Percentiles rank a stretch among this genome's conserved stretches.
phyloP scores from a whole-genome alignment of 2,113 vertebrate species.

The Mormyrus lacerda region DNA sequence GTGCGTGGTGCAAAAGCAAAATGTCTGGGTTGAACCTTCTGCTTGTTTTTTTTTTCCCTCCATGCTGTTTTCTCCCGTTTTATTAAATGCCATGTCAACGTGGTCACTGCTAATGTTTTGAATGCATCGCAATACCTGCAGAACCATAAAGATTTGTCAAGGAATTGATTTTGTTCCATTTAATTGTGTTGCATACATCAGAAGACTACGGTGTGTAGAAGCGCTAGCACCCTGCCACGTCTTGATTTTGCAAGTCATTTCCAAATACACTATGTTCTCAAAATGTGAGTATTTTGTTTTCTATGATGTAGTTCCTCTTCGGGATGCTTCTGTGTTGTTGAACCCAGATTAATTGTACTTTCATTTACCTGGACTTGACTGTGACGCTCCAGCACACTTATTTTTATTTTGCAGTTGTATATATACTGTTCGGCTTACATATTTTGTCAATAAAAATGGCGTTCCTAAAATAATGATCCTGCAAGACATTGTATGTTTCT shows the following conservation, averaged over 20 bases:
- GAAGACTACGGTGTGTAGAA: constrained; percentile 20
- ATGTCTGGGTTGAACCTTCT: constrained; percentile 13
- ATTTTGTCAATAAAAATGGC: constrained; percentile 84
- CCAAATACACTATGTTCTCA: constrained; percentile 25
- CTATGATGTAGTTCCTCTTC: constrained; percentile 32
- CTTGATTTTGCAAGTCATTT: constrained; percentile 41
- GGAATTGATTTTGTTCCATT: constrained; percentile 21
- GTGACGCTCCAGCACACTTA: constrained; percentile 32
- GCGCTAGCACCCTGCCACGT: constrained; percentile 23
- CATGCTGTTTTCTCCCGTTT: constrained; percentile 16
- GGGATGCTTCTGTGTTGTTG: constrained; percentile 43
- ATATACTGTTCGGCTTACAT: constrained; percentile 70
- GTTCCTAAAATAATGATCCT: constrained; percentile 51
- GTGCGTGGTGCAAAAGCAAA: constrained; percentile 9
- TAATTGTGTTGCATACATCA: constrained; percentile 3
- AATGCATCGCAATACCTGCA: constrained; percentile 22
- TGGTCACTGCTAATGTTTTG: constrained; percentile 35
- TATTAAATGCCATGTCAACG: constrained; percentile 34
- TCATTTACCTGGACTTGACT: constrained; percentile 35
- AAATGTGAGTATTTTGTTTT: constrained; percentile 32
- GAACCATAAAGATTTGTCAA: constrained; percentile 8
- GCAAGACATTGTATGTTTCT: constrained; percentile 43
- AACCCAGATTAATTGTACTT: constrained; percentile 37
- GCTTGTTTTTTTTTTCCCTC: constrained; percentile 19
- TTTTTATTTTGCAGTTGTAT: constrained; percentile 72